Percentiles rank a stretch among this genome's conserved stretches.
These are phyloP conservation scores for Orcinus orca DNA, from an alignment of 2,113 vertebrate genomes.

Conservation along the genomic window DNA sequence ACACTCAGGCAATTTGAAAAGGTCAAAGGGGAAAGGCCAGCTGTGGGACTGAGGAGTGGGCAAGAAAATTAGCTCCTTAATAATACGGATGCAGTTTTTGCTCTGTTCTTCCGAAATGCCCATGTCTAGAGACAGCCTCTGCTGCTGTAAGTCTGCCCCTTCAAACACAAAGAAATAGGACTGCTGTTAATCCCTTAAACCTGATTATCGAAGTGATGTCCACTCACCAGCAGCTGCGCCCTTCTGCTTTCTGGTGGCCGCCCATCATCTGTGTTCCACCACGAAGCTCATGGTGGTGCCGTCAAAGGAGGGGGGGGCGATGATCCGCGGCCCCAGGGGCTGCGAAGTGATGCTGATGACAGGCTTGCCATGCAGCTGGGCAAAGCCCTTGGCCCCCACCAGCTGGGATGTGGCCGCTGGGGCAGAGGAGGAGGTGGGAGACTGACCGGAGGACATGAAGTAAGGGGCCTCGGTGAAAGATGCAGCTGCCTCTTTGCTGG, in stretches of 20 bases:
- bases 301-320: constrained; percentile 95
- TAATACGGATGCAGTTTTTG: neutral
- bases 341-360: constrained; percentile 94
- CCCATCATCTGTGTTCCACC: constrained; percentile 93
- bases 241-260: neutral
- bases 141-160: neutral
- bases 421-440: constrained; percentile 38
- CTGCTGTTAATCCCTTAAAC: neutral
- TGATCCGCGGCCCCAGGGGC: constrained; percentile 89
- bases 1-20: neutral
- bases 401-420: constrained; percentile 61
- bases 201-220: neutral
- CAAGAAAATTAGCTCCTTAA: neutral
- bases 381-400: constrained; percentile 70
- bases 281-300: constrained; percentile 99
- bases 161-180: neutral
- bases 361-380: constrained; percentile 82
- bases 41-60: neutral
- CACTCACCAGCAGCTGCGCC: constrained; percentile 60
- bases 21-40: neutral
- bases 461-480: constrained; percentile 89
- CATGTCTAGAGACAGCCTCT: neutral
- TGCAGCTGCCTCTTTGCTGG: constrained; percentile 55
- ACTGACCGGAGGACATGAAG: constrained; percentile 88
- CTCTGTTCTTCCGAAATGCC: neutral